Evolutionary conservation across 1,140 invertebrate species (phyloP).

Genomic region (Propsilocerus akamusi): DNA sequence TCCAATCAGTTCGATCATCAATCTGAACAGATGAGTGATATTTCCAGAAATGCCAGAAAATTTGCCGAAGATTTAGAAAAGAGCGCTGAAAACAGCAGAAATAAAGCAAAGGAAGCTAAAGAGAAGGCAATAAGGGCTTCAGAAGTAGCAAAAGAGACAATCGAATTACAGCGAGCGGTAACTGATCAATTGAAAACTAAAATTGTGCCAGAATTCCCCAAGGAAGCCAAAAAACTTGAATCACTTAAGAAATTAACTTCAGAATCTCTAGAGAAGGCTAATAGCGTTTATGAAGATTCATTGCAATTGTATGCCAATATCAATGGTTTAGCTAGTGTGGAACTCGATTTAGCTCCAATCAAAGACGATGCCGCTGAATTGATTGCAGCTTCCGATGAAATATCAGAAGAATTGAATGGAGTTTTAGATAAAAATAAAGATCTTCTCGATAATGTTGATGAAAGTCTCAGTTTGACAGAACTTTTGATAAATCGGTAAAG

Average conservation of each 20-base stretch:
- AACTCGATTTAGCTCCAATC: slow-evolving; percentile 48
- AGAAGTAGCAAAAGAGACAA: slow-evolving; percentile 58
- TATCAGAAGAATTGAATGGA: slow-evolving; percentile 11
- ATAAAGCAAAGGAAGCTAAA: slow-evolving; percentile 57
- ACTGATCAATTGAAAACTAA: slow-evolving; percentile 41
- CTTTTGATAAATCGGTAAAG: slow-evolving; percentile 42
- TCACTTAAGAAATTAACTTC: slow-evolving; percentile 46
- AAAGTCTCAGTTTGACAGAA: slow-evolving; percentile 41
- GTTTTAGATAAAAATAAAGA: slow-evolving; percentile 13
- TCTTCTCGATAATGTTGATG: slow-evolving; percentile 15
- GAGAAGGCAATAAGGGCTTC: slow-evolving; percentile 68
- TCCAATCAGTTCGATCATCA: slow-evolving; percentile 77
- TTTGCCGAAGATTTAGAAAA: slow-evolving; percentile 56
- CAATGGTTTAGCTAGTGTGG: slow-evolving; percentile 50
- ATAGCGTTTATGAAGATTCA: slow-evolving; percentile 58
- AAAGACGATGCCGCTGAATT: slow-evolving; percentile 41
- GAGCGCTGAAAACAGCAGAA: slow-evolving; percentile 58
- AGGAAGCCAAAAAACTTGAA: slow-evolving; percentile 42
- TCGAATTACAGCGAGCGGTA: slow-evolving; percentile 47
- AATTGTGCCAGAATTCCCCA: slow-evolving; percentile 31
- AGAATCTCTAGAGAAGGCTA: slow-evolving; percentile 49
- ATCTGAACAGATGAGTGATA: slow-evolving; percentile 75
- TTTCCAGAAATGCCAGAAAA: slow-evolving; percentile 67
- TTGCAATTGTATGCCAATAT: slow-evolving; percentile 57
- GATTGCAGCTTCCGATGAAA: slow-evolving; percentile 25